Conservation (phyloP, 2,113 vertebrate species). For the Pollachius pollachius region DNA sequence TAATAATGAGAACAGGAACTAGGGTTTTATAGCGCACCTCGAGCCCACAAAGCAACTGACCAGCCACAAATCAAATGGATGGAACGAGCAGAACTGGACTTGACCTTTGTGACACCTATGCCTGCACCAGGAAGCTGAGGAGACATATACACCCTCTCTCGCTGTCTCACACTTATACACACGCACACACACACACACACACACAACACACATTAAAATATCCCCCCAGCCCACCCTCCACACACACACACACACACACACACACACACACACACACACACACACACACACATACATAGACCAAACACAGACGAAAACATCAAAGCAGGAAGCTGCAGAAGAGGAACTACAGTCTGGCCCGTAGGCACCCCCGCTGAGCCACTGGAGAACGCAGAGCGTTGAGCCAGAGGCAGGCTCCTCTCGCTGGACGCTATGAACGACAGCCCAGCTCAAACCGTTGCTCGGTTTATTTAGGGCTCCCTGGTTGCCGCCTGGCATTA, state of each 20-base stretch:
- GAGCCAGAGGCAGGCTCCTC: conserved; percentile 46
- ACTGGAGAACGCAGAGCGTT: conserved; percentile 41
- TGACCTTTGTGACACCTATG: background rate
- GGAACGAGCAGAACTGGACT: background rate
- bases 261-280: background rate
- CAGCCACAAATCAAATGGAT: conserved; percentile 2
- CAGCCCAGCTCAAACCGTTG: background rate
- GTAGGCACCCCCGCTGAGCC: conserved; percentile 25
- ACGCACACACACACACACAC: background rate
- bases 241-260: too few relatives aligned
- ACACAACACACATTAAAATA: background rate
- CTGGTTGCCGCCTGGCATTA: conserved; percentile 51
- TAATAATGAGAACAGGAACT: conserved; percentile 49
- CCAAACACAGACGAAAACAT: conserved; percentile 30
- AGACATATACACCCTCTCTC: conserved; percentile 17
- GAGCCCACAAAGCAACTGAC: conserved; percentile 33
- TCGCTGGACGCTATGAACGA: conserved; percentile 15
- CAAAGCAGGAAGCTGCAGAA: conserved; percentile 38
- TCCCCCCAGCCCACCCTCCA: too few relatives aligned
- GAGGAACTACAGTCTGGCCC: conserved; percentile 31
- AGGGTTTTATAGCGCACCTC: conserved; percentile 28
- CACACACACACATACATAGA: background rate
- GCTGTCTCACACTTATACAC: background rate
- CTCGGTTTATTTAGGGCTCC: conserved; percentile 20
- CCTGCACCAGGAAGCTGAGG: conserved; percentile 30